Base-by-base conservation (phyloP, 2,888 invertebrate species). In the Caenorhabditis auriculariae region DNA sequence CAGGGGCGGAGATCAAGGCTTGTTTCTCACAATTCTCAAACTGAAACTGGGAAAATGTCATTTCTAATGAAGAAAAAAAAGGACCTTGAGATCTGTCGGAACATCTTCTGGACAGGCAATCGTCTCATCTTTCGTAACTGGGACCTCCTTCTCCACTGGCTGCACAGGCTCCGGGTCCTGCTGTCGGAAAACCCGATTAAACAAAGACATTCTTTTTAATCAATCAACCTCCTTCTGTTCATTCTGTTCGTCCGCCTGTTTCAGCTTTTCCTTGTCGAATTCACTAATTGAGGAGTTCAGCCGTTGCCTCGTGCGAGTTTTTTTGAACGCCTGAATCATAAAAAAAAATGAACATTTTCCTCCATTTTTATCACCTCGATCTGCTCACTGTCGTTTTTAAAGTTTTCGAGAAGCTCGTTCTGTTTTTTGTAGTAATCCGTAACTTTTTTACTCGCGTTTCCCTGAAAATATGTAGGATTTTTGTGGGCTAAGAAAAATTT, bases 351-450 rank as follows among this genome's bases (percentile, higher is more conserved):
- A 4, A 47, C 32, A 46, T 49, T 44, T 24, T 47, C 19, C 9
- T 9, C 19, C 19, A n/a, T 12, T n/a, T 12, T 50, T 19, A 50
- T 32, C 19, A 71, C 75, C 54, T 72, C 65, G 35, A 76, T 75
- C 44, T 70, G 71, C 47, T 70, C 69, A 28, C 62, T 63, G 63
- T 77, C 77, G 6, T 66, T 65, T 47, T 78, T 69, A 60, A 64
- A 77, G 48, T 69, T 69, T 26, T 75, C 75, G 27, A 74, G 60
- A 55, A 77, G 61, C 39, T 71, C 67, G 55, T 69, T 72, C 54
- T 78, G 77, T 37, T 70, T 61, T 54, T 76, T 63, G 63, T 77
- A 77, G 59, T 75, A 77, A 35, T 72, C 63, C 37, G 43, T 17
- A 3, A 61, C 32, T 7, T 46, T 7, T 15, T 52, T 52, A n/a